Conservation (phyloP, 2,888 invertebrate species). For the Hydriomena furcata region DNA sequence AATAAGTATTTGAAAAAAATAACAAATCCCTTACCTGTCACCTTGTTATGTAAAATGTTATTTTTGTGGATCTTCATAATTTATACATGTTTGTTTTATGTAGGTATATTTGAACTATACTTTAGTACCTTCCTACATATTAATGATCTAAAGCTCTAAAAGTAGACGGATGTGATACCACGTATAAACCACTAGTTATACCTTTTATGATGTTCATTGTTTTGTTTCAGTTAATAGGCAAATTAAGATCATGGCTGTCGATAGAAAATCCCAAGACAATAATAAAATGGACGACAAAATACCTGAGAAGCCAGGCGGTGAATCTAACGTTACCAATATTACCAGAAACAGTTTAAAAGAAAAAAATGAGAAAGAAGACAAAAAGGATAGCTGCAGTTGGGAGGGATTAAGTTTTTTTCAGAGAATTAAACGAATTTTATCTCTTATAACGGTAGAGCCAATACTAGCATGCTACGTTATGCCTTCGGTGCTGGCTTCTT, state of each 20-base stretch:
- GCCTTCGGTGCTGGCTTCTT: slow-evolving; percentile 86
- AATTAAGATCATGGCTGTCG: slow-evolving; percentile 56
- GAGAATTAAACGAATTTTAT: slow-evolving; percentile 82
- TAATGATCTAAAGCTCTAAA: no score
- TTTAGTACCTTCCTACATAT: no score
- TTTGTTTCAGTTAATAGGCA: slow-evolving; percentile 58
- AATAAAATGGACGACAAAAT: slow-evolving; percentile 55
- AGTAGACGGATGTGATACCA: no score
- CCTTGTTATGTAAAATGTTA: no score
- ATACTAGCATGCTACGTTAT: slow-evolving; percentile 89
- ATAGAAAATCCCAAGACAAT: slow-evolving; percentile 54
- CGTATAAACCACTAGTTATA: no score
- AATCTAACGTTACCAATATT: slow-evolving; percentile 65
- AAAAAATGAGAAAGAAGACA: slow-evolving; percentile 51
- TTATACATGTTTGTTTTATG: no score
- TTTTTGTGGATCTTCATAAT: no score
- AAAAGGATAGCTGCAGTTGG: slow-evolving; percentile 59
- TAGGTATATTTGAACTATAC: no score
- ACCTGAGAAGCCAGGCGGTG: slow-evolving; percentile 54
- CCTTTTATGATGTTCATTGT: no score
- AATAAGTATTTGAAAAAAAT: no score
- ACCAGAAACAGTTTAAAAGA: slow-evolving; percentile 63
- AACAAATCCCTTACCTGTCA: no score
- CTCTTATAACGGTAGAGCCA: slow-evolving; percentile 89
- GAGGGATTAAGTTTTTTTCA: slow-evolving; percentile 79